Evolutionary conservation across 2,113 vertebrate genomes (phyloP), one percentile per base, ranked within the genome.

Genomic region (Paedocypris sp.): DNA sequence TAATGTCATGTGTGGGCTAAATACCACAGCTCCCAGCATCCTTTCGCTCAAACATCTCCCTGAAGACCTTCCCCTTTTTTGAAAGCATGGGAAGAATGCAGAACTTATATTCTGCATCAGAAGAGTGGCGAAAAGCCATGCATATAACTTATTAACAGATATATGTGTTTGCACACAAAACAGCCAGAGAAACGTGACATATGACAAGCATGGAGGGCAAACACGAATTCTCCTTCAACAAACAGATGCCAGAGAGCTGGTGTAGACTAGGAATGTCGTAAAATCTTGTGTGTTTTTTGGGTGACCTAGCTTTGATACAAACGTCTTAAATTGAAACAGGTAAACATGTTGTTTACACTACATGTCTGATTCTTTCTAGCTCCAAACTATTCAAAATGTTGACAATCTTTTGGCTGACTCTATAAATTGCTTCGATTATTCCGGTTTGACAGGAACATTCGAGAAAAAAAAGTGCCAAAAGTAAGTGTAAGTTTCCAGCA

Each of bases 61-160:
- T 36, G 15, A 46, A 71, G 50, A 33, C 12, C 32, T 61, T 57
- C 61, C 60, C 62, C 5, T 2, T 52, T 35, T 59, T n/a, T 11
- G 51, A 67, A 6, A 12, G 67, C 68, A 69, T 80, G 77, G 67
- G 74, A 82, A 74, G 53, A 23, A 59, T 71, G 29, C 62, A 73
- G 62, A 62, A 70, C 62, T 15, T 10, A 47, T 19, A 18, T n/a
- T 6, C 18, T 13, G 35, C 41, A 26, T 16, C 20, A 53, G 22
- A 43, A 25, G 9, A 33, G 32, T 19, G 50, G 6, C 20, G 15
- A 22, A 25, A 20, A 2, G 36, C 11, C 38, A 16, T 39, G 22
- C 43, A 33, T n/a, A 42, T 47, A 60, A 18, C 8, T 12, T 9
- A 60, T 6, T 16, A 19, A 11, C 2, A 26, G 33, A 2, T 10